Conservation (phyloP, 2,113 vertebrate genomes). For the Coregonus clupeaformis region DNA sequence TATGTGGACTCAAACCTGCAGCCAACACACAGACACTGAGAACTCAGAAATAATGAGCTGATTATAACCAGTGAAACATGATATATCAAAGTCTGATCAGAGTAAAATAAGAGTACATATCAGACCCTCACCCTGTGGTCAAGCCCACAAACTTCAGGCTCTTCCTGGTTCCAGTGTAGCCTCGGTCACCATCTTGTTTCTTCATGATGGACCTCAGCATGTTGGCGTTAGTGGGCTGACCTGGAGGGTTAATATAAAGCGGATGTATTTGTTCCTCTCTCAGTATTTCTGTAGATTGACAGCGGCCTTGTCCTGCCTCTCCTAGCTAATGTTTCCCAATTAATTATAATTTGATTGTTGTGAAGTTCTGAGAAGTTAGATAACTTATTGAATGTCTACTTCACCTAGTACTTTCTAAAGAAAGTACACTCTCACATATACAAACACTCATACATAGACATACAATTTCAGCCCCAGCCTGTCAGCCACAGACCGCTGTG, state of each 20-base stretch:
- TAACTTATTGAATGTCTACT: not conserved
- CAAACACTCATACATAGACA: constrained; percentile 6
- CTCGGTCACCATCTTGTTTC: constrained; percentile 81
- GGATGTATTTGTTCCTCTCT: not conserved
- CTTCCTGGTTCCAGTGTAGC: constrained; percentile 80
- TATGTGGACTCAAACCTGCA: no score
- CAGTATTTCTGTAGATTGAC: not conserved
- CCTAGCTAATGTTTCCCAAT: not conserved
- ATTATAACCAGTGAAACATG: not conserved
- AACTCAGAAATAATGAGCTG: no score
- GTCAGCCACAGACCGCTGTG: constrained; percentile 64
- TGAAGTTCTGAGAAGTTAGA: not conserved
- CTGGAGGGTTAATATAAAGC: constrained; percentile 62
- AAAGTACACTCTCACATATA: not conserved
- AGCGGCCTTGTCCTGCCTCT: not conserved
- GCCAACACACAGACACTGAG: no score
- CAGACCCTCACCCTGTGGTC: constrained; percentile 81
- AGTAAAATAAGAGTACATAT: not conserved
- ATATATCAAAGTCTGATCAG: not conserved
- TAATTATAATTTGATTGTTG: not conserved
- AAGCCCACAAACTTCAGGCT: constrained; percentile 86
- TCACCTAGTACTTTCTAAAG: not conserved
- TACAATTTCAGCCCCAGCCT: constrained; percentile 52
- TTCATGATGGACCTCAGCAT: constrained; percentile 83
- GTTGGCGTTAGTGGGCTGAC: constrained; percentile 65